These are phyloP conservation scores for Melanotaenia boesemani DNA, from an alignment of 2,797 vertebrate genomes.

Conservation along the genomic window DNA sequence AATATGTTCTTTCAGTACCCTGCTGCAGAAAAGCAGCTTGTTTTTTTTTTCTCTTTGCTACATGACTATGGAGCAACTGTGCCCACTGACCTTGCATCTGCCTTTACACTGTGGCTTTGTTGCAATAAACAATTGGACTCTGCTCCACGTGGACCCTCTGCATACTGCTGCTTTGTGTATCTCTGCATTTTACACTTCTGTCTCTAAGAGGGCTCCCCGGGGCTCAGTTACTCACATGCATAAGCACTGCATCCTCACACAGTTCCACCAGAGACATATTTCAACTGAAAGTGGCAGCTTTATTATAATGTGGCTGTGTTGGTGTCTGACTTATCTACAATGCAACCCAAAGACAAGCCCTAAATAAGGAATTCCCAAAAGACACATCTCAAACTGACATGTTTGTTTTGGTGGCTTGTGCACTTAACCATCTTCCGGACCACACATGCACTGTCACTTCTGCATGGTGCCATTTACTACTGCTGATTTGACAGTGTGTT, in stretches of 20 bases:
- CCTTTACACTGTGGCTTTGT: slow-evolving; percentile 44
- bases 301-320: slow-evolving; percentile 3
- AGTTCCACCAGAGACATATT: slow-evolving; percentile 25
- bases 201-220: slow-evolving; percentile 16
- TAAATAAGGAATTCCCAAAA: slow-evolving; percentile 25
- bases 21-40: not conserved
- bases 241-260: slow-evolving; percentile 4
- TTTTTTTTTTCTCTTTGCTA: not conserved
- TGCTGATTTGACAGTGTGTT: slow-evolving; percentile 41
- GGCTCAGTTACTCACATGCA: slow-evolving; percentile 24
- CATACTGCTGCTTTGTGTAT: slow-evolving; percentile 29
- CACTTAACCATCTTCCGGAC: slow-evolving; percentile 4
- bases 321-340: slow-evolving; percentile 21
- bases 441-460: slow-evolving; percentile 9
- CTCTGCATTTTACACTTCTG: slow-evolving; percentile 23
- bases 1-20: not conserved
- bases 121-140: slow-evolving; percentile 27
- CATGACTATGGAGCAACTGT: not conserved
- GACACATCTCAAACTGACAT: slow-evolving; percentile 18
- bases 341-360: slow-evolving; percentile 29
- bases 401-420: slow-evolving; percentile 25
- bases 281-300: slow-evolving; percentile 6
- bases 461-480: slow-evolving; percentile 12
- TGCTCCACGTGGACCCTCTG: slow-evolving; percentile 10
- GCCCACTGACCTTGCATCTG: slow-evolving; percentile 28